Evolutionary conservation across 2,113 vertebrate genomes (phyloP).

Genomic region (Zosterops lateralis): DNA sequence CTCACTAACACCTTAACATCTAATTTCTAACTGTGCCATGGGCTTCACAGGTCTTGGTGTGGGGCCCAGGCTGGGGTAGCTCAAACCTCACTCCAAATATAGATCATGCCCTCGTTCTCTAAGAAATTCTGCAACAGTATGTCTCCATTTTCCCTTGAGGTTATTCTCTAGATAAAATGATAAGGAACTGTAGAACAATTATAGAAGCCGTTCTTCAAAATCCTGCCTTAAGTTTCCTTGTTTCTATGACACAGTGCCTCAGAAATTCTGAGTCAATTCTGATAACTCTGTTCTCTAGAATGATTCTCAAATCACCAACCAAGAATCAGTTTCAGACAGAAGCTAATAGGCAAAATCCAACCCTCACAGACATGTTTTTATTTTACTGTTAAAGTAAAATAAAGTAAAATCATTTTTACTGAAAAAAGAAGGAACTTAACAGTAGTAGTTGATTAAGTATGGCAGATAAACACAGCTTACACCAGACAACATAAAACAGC

Average conservation of each 20-base stretch:
- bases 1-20: too few species aligned
- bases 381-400: background rate
- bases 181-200: background rate
- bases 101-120: too few species aligned
- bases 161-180: background rate
- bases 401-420: background rate
- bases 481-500: background rate
- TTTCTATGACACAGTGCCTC: background rate
- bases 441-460: background rate
- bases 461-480: background rate
- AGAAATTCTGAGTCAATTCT: background rate
- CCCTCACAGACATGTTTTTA: background rate
- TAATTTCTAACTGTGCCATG: too few species aligned
- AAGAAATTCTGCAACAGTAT: too few species aligned
- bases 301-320: background rate
- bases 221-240: background rate
- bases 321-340: background rate
- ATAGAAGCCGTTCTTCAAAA: background rate
- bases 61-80: too few species aligned
- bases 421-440: background rate
- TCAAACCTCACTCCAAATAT: too few species aligned
- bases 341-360: background rate
- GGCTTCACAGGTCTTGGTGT: too few species aligned
- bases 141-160: background rate
- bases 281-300: background rate